phyloP scores from a whole-genome alignment of 2,113 vertebrate species.

The Lagopus muta region DNA sequence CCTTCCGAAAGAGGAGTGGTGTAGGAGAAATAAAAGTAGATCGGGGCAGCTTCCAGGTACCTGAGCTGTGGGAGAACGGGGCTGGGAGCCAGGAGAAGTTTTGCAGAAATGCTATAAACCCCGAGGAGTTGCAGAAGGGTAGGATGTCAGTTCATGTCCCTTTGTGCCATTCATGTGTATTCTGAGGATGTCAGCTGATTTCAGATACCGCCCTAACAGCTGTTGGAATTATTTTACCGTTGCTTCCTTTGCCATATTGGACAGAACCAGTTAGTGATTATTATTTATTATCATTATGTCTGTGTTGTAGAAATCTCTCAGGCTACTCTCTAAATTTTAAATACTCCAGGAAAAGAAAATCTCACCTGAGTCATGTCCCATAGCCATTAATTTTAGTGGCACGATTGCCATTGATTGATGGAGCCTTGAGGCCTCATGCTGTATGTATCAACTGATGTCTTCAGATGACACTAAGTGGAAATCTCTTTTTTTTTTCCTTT shows the following conservation, averaged over 20 bases:
- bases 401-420: slow-evolving; percentile 1
- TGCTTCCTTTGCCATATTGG: not conserved
- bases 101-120: not conserved
- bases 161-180: not conserved
- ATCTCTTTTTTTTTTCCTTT: not conserved
- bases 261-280: not conserved
- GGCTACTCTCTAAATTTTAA: slow-evolving; percentile 49
- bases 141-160: not conserved
- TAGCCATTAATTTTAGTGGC: slow-evolving; percentile 20
- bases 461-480: not conserved
- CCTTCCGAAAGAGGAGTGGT: not conserved
- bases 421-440: not conserved
- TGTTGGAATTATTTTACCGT: not conserved
- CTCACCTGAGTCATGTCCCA: not conserved
- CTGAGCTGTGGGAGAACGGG: not conserved
- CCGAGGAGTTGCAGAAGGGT: not conserved
- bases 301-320: not conserved
- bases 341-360: not conserved
- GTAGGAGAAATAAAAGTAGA: not conserved
- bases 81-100: not conserved
- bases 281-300: slow-evolving; percentile 38
- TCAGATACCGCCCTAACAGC: not conserved
- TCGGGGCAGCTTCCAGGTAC: not conserved
- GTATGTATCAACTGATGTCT: not conserved
- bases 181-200: not conserved